Evolutionary conservation across 2,888 invertebrate species (phyloP).

Genomic region (Argynnis bischoffii): DNA sequence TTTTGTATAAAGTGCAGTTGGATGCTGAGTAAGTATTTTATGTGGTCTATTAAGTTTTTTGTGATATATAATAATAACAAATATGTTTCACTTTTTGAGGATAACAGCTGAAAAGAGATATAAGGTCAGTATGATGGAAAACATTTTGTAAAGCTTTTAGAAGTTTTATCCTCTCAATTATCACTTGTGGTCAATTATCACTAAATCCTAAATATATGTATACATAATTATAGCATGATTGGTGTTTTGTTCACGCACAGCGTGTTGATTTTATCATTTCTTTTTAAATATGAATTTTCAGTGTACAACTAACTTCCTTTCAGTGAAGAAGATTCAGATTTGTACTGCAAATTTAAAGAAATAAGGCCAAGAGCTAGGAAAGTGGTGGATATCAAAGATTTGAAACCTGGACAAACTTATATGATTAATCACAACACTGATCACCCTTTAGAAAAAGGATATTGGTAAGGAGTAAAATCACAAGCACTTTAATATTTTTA

Average conservation of each 20-base stretch:
- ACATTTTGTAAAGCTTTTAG: no score
- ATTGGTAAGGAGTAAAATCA: conserved; percentile 80
- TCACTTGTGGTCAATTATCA: no score
- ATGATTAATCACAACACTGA: conserved; percentile 90
- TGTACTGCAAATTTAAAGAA: conserved; percentile 71
- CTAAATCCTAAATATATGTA: no score
- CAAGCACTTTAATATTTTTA: no score
- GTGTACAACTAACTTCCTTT: conserved; percentile 42
- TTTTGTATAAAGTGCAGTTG: conserved; percentile 72
- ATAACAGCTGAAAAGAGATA: not conserved
- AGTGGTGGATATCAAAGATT: conserved; percentile 74
- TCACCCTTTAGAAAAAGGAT: conserved; percentile 84
- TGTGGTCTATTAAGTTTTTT: not conserved
- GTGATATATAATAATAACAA: not conserved
- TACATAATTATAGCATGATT: no score
- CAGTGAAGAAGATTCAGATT: conserved; percentile 64
- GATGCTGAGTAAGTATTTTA: conserved; percentile 61
- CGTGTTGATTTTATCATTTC: no score
- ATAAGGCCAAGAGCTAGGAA: conserved; percentile 87
- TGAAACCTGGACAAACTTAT: conserved; percentile 83
- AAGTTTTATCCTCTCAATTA: no score
- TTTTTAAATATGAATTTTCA: not conserved
- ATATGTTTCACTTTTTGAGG: not conserved
- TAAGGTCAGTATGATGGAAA: no score
- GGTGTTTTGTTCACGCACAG: no score